Percentiles rank a stretch among this genome's conserved stretches.
Conservation (phyloP, 2,797 vertebrate genomes). For the Acestrorhynchus altus region DNA sequence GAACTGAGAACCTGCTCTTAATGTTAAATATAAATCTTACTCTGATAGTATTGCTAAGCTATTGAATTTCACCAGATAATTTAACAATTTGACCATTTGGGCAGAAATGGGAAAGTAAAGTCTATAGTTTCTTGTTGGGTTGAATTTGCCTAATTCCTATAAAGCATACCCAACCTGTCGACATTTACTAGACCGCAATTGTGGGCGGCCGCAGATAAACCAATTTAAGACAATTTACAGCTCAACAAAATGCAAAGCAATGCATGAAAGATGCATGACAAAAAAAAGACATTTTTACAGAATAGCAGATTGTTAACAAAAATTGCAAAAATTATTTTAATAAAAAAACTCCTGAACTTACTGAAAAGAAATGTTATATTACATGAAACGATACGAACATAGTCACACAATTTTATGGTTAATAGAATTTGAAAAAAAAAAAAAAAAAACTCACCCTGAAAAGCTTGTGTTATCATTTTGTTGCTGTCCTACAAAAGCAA, state of each 20-base stretch:
- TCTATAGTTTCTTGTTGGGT: neutral
- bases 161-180: neutral
- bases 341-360: no score
- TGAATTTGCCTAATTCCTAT: neutral
- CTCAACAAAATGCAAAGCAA: neutral
- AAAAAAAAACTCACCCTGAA: conserved; percentile 63
- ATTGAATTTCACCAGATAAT: no score
- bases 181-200: neutral
- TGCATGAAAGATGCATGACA: neutral
- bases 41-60: no score
- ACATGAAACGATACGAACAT: neutral
- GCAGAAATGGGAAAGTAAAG: no score
- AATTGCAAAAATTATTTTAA: neutral
- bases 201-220: neutral
- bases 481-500: neutral
- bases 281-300: neutral
- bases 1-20: no score
- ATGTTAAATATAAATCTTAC: no score
- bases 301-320: neutral
- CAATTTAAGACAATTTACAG: neutral
- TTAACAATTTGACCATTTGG: no score
- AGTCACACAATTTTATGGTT: no score
- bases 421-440: neutral
- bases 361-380: neutral
- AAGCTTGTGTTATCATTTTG: conserved; percentile 51